phyloP scores from a whole-genome alignment of 2,888 invertebrate genomes.

The Neoitamus cyanurus region DNA sequence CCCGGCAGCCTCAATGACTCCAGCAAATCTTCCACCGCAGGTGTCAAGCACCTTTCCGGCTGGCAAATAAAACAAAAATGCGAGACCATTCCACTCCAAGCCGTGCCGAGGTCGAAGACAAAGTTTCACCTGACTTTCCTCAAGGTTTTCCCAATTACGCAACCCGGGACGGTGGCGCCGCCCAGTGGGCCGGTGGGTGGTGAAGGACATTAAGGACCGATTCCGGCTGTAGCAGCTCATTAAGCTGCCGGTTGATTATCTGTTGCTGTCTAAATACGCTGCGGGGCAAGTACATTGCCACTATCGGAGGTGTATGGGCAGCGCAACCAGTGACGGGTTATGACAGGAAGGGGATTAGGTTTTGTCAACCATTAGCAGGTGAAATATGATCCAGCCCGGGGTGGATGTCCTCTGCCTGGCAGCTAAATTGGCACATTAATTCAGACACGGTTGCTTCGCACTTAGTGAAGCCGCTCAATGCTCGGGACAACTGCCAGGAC shows the following conservation, averaged over 20 bases:
- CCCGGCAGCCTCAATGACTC: not conserved
- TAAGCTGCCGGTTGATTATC: not conserved
- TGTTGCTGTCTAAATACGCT: not conserved
- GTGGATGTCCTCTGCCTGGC: not conserved
- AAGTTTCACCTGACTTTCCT: not conserved
- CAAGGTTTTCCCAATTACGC: not conserved
- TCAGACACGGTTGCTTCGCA: not conserved
- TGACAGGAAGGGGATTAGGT: not conserved
- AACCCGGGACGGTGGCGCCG: not conserved
- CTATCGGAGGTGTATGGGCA: not conserved
- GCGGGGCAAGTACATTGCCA: not conserved
- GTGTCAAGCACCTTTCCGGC: not conserved
- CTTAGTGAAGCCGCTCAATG: not conserved
- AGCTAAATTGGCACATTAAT: not conserved
- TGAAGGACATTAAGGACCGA: not conserved
- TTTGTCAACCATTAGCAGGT: not conserved
- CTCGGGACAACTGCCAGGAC: not conserved
- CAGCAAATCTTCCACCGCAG: not conserved
- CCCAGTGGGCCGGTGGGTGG: not conserved
- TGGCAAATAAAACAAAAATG: not conserved
- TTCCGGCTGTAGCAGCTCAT: not conserved
- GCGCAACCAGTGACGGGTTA: not conserved
- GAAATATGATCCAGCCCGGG: not conserved
- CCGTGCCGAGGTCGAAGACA: not conserved
- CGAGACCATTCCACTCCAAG: not conserved